Conservation (phyloP, 1,140 invertebrate species). For the Papilio polytes region DNA sequence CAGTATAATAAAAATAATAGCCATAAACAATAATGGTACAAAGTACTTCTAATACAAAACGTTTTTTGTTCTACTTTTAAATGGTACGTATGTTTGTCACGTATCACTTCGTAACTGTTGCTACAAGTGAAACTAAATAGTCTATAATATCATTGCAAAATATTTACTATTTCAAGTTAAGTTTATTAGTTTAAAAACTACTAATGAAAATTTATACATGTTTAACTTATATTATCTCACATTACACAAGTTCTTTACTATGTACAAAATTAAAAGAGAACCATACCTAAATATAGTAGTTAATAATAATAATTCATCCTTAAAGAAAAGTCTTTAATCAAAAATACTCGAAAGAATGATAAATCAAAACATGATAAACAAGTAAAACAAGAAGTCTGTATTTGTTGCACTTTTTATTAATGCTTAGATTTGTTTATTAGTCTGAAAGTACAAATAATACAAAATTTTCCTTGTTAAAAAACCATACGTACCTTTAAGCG, state of each 20-base stretch:
- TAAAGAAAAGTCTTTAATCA: no score
- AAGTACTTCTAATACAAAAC: neutral
- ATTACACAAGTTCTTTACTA: no score
- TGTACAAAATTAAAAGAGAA: no score
- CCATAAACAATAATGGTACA: neutral
- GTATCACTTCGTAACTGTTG: slow-evolving; percentile 5
- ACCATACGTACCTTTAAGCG: neutral
- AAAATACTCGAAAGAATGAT: no score
- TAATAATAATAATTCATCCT: no score
- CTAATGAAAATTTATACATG: no score
- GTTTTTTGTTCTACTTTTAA: neutral
- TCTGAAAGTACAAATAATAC: neutral
- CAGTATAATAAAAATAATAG: neutral
- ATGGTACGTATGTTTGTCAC: neutral
- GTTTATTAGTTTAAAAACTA: no score
- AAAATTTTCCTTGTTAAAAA: neutral
- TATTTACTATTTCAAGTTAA: no score
- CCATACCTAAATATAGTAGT: no score
- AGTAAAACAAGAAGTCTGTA: neutral
- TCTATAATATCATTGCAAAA: neutral
- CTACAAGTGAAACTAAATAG: neutral
- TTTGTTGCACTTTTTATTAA: neutral
- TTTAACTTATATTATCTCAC: no score
- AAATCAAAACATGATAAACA: neutral
- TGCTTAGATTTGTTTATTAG: neutral